Evolutionary conservation across 2,888 invertebrate genomes (phyloP).

Genomic region (Pediacus dermestoides): DNA sequence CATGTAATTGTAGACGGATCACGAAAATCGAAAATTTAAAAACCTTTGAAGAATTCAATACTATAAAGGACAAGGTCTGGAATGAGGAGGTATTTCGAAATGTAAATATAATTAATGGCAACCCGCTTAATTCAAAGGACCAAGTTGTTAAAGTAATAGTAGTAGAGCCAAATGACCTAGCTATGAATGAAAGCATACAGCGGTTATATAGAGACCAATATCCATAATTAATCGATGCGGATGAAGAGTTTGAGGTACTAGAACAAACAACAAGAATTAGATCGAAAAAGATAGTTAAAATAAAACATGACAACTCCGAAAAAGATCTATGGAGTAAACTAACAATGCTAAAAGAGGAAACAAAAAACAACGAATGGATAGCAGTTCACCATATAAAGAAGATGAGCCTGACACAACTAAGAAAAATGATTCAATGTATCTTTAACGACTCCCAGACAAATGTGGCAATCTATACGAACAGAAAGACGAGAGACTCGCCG

Average conservation of each 20-base stretch:
- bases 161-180: slow-evolving; percentile 7
- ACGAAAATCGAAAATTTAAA: background rate
- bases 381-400: slow-evolving; percentile 9
- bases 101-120: background rate
- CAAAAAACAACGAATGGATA: background rate
- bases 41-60: background rate
- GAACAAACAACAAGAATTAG: slow-evolving; percentile 9
- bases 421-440: slow-evolving; percentile 3
- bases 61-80: background rate
- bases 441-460: background rate
- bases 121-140: slow-evolving; percentile 2
- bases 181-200: slow-evolving; percentile 10
- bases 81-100: background rate
- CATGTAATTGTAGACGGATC: background rate
- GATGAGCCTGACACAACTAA: background rate
- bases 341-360: slow-evolving; percentile 5
- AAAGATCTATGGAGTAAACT: slow-evolving; percentile 10
- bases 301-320: background rate
- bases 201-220: slow-evolving; percentile 4
- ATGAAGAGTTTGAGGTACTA: slow-evolving; percentile 10
- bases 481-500: background rate
- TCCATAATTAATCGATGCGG: slow-evolving; percentile 4
- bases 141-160: slow-evolving; percentile 6
- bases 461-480: background rate
- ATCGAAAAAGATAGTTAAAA: slow-evolving; percentile 9